phyloP scores from a whole-genome alignment of 2,888 invertebrate species.

The Pristionchus fissidentatus region DNA sequence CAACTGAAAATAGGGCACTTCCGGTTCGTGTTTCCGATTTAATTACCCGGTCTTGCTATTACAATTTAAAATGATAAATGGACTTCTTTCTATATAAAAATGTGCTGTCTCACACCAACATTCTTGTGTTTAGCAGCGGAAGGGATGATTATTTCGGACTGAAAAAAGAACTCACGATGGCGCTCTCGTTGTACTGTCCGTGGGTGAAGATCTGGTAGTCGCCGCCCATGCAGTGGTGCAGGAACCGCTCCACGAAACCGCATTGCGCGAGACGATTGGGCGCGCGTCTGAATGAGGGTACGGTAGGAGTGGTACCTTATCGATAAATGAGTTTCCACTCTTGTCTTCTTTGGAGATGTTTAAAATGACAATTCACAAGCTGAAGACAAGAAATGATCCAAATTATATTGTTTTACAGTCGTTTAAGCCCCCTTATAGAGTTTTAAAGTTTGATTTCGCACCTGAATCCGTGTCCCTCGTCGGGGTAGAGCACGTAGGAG shows the following conservation, averaged over 20 bases:
- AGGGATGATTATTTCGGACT: background rate
- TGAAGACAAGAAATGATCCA: background rate
- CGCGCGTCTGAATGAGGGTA: constrained; percentile 20
- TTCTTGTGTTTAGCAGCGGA: background rate
- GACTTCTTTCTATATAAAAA: too few species aligned
- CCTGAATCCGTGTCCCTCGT: constrained; percentile 73
- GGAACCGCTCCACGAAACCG: constrained; percentile 73
- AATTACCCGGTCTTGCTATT: background rate
- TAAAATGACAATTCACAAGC: too few species aligned
- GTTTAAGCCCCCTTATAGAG: background rate
- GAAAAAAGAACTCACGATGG: constrained; percentile 63
- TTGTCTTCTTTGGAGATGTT: background rate
- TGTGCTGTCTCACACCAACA: too few species aligned
- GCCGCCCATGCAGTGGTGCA: constrained; percentile 70
- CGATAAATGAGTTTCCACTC: background rate
- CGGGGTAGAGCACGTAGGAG: constrained; percentile 72
- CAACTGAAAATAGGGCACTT: background rate
- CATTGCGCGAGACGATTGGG: constrained; percentile 65
- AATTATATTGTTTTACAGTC: background rate
- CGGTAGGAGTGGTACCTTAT: background rate
- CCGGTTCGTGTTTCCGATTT: too few species aligned
- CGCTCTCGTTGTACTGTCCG: constrained; percentile 73
- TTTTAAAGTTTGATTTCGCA: constrained; percentile 49
- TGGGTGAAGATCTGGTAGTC: constrained; percentile 68
- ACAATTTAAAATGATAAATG: too few species aligned